These are phyloP conservation scores for Pseudochirops cupreus DNA, from an alignment of 2,797 vertebrate species.

Conservation along the genomic window DNA sequence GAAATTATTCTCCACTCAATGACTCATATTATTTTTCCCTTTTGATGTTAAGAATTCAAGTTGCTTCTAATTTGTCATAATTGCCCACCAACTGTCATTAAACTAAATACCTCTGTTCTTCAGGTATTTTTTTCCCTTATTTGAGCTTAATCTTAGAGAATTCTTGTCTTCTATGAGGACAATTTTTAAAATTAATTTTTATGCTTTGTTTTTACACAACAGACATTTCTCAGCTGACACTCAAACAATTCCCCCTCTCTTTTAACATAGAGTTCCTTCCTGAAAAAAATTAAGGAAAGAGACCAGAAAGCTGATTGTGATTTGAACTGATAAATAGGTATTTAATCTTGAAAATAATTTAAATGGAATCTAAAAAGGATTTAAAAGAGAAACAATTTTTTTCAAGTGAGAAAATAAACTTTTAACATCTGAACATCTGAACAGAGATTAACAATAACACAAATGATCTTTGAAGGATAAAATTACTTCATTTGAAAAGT, in stretches of 20 bases:
- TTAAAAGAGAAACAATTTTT: neutral
- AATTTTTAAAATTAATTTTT: neutral
- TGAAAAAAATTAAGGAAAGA: neutral
- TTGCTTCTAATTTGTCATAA: neutral
- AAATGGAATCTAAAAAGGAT: slow-evolving; percentile 24
- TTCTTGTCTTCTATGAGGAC: neutral
- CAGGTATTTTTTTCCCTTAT: neutral
- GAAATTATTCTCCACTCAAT: neutral
- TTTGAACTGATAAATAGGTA: neutral
- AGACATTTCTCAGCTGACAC: neutral
- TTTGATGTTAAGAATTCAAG: neutral
- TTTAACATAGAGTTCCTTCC: neutral
- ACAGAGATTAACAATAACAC: neutral
- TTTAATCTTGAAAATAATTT: slow-evolving; percentile 13
- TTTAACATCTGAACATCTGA: neutral
- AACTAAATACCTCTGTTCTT: neutral
- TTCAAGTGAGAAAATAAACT: slow-evolving; percentile 20
- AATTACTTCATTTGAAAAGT: neutral
- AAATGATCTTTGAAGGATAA: neutral
- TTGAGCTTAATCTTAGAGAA: neutral
- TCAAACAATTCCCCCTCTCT: neutral
- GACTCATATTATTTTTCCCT: neutral
- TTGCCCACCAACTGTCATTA: neutral
- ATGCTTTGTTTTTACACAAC: neutral
- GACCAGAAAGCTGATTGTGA: neutral